Evolutionary conservation across 2,113 vertebrate species (phyloP).

Genomic region (Abramis brama): DNA sequence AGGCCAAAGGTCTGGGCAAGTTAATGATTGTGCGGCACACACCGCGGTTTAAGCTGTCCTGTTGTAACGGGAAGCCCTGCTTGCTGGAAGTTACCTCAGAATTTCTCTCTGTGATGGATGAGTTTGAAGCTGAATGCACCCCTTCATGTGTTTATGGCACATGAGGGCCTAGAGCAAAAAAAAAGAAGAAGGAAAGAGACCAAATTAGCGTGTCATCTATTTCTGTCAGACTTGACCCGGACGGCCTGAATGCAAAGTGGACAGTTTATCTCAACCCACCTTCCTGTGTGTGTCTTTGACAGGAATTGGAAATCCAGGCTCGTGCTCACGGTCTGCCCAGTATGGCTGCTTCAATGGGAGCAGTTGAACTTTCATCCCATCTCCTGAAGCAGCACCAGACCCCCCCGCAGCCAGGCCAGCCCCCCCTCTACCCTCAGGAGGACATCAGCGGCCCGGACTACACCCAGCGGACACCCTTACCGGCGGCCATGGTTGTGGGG

Average conservation of each 20-base stretch:
- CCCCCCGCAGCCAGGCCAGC: slow-evolving; percentile 73
- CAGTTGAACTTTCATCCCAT: slow-evolving; percentile 80
- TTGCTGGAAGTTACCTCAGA: neutral
- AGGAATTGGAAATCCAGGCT: slow-evolving; percentile 97
- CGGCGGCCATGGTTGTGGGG: slow-evolving; percentile 53
- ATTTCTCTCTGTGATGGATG: neutral
- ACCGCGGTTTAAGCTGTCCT: neutral
- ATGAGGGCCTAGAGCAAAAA: neutral
- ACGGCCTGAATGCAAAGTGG: neutral
- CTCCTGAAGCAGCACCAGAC: slow-evolving; percentile 76
- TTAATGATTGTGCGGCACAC: neutral
- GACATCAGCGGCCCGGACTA: slow-evolving; percentile 81
- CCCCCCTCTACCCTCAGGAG: slow-evolving; percentile 79
- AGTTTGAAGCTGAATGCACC: neutral
- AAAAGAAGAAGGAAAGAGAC: neutral
- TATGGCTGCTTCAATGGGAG: slow-evolving; percentile 76
- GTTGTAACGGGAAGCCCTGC: neutral
- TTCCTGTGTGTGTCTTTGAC: slow-evolving; percentile 44
- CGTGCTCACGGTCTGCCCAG: slow-evolving; percentile 88
- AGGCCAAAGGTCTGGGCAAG: neutral
- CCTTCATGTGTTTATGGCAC: neutral
- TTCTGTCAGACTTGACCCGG: neutral
- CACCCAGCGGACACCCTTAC: slow-evolving; percentile 74
- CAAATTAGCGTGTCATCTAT: neutral
- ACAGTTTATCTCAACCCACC: neutral